Conservation (phyloP, 2,797 vertebrate genomes). For the Chrosomus eos region DNA sequence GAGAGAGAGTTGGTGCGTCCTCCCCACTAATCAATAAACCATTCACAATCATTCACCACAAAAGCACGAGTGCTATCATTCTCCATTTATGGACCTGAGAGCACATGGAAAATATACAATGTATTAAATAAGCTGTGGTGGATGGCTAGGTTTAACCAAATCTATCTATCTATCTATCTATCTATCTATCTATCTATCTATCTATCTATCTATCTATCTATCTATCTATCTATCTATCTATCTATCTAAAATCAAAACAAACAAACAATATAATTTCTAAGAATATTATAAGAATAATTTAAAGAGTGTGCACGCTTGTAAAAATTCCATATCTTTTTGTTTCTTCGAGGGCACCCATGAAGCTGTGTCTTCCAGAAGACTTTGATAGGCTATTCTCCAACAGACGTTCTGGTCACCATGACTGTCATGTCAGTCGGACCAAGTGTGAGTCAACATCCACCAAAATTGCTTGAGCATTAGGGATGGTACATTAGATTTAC, state of each 20-base stretch:
- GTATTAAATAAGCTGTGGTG: neutral
- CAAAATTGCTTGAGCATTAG: slow-evolving; percentile 1
- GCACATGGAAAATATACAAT: slow-evolving; percentile 12
- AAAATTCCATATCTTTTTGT: too few relatives aligned
- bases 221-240: too few relatives aligned
- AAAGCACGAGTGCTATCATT: slow-evolving; percentile 18
- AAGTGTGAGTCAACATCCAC: neutral
- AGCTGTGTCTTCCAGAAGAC: neutral
- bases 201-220: too few relatives aligned
- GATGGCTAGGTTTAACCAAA: neutral
- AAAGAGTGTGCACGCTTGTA: too few relatives aligned
- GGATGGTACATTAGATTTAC: slow-evolving; percentile 1
- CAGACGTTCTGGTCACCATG: neutral
- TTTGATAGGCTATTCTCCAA: neutral
- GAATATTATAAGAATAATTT: too few relatives aligned
- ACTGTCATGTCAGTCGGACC: too few relatives aligned
- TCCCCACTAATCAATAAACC: slow-evolving; percentile 39
- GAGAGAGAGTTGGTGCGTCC: neutral
- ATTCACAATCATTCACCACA: slow-evolving; percentile 31
- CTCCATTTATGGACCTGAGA: slow-evolving; percentile 18
- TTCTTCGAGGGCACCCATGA: too few relatives aligned
- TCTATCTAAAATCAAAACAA: too few relatives aligned
- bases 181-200: too few relatives aligned
- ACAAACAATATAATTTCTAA: too few relatives aligned
- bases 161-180: too few relatives aligned